Evolutionary conservation across 2,888 invertebrate genomes (phyloP).

Genomic region (Spicauda simplicius): DNA sequence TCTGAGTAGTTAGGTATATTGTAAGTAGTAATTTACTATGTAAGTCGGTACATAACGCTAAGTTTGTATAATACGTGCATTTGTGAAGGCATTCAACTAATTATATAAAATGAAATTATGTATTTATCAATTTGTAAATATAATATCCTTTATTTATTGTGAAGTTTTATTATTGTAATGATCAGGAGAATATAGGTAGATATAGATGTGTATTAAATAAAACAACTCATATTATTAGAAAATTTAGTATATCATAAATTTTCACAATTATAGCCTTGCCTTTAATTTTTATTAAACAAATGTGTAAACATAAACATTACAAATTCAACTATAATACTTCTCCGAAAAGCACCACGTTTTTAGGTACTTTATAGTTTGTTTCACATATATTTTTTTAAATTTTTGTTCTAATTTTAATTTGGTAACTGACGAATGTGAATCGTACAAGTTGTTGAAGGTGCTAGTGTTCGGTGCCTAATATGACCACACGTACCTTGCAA

Average conservation of each 20-base stretch:
- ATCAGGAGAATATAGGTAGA: background rate
- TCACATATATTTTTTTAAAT: background rate
- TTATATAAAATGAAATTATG: constrained; percentile 28
- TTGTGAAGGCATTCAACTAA: background rate
- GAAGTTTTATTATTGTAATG: constrained; percentile 1
- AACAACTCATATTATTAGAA: constrained; percentile 61
- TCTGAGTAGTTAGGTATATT: background rate
- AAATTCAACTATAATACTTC: constrained; percentile 71
- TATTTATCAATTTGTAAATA: constrained; percentile 43
- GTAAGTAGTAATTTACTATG: background rate
- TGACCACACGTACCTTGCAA: background rate
- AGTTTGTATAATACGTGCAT: background rate
- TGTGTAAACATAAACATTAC: constrained; percentile 67
- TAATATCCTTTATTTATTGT: background rate
- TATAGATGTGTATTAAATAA: constrained; percentile 14
- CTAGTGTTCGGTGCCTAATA: too few relatives aligned
- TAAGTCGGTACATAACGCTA: background rate
- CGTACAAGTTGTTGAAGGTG: background rate
- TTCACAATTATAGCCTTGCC: constrained; percentile 68
- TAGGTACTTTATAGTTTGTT: constrained; percentile 12
- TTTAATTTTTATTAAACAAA: constrained; percentile 63
- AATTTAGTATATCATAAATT: constrained; percentile 78
- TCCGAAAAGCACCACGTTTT: constrained; percentile 59
- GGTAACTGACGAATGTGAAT: constrained; percentile 1
- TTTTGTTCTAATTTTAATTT: background rate